Evolutionary conservation across 2,113 vertebrate species (phyloP), one percentile per base, ranked within the genome.

Genomic region (Scopus umbretta): DNA sequence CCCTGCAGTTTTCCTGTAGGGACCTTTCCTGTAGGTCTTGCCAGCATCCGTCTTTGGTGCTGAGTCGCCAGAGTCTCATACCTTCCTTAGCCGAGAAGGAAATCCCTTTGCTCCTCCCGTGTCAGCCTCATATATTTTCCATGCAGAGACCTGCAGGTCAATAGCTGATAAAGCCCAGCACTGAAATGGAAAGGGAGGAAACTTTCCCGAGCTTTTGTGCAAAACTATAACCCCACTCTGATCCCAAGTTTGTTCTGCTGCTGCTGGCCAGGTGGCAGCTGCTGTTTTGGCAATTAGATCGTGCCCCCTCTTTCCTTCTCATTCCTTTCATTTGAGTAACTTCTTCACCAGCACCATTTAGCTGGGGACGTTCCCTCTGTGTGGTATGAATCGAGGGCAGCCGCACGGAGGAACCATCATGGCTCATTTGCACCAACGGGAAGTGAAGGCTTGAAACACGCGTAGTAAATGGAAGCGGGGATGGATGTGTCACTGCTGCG

Each of bases 401-500:
- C 47, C 4, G 5, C 58, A 22, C 26, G 52, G 26, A 86, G 53
- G 32, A 86, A 7, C 43, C 71, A 3, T 7, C 7, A 0, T 4
- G 38, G 65, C 8, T 85, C 6, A 3, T 65, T 75, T 56, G 17
- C 7, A 16, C 45, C 56, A 10, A 9, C 19, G 55, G 85, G 59
- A 29, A 43, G 29, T 3, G 56, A 62, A 43, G 30, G 12, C 13
- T 66, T 56, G 47, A 25, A 70, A 27, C 12, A 5, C 7, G 5
- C 3, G 20, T 18, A n/a, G n/a, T 8, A 71, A 40, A 56, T 32
- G 4, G 4, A 17, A 74, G 47, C 4, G 0, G 29, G 81, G n/a
- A 15, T 42, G 81, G 70, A 40, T 0, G 2, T 0, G 0, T 36
- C 53, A 9, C 18, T 43, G n/a, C 27, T 34, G 49, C 49, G 40